Evolutionary conservation across 2,113 vertebrate genomes (phyloP), one percentile per base, ranked within the genome.

Genomic region (Formicarius rufipectus): DNA sequence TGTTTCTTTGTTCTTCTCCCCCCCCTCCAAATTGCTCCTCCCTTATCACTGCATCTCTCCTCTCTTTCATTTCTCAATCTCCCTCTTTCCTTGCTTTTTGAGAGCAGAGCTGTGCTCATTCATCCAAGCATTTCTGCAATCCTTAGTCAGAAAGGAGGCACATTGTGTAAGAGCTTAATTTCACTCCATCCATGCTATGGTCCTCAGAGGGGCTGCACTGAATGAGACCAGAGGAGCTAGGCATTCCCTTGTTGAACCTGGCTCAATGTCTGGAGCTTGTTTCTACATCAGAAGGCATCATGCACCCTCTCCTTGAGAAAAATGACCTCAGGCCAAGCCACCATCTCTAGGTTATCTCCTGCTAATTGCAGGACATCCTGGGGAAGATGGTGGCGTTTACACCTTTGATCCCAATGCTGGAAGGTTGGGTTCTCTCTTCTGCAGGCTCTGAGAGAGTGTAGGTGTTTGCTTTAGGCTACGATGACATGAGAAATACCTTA

Each of bases 401-500:
- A 93, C 64, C 94, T 86, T 91, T 95, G 96, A 91, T 83, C 84
- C 68, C 63, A 66, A 24, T 9, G 79, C 81, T 91, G 79, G 66
- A 79, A 93, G 72, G 67, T 14, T 94, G 87, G 27, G 8, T n/a
- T 96, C 86, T 94, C 78, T 92, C 62, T 72, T 52, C 79, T 95
- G 71, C 83, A 91, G 87, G 87, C 76, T 50, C 3, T 1, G 5
- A 84, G 84, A 64, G 53, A 88, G 84, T 95, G 97, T 96, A 97
- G 97, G 96, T 97, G 97, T 98, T 97, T 97, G 97, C 97, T 97
- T 90, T 91, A 86, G 94, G 56, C 97, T 97, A 97, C 3, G 84
- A 97, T 98, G 97, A 97, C 98, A 98, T 94, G 97, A 90, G 62
- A 92, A 98, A 98, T 98, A 97, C 97, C 97, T 98, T 58, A 96